A percentile compares a stretch with the other conserved stretches of the same genome.
phyloP scores from a whole-genome alignment of 2,888 invertebrate genomes.

The Andrena fulva region DNA sequence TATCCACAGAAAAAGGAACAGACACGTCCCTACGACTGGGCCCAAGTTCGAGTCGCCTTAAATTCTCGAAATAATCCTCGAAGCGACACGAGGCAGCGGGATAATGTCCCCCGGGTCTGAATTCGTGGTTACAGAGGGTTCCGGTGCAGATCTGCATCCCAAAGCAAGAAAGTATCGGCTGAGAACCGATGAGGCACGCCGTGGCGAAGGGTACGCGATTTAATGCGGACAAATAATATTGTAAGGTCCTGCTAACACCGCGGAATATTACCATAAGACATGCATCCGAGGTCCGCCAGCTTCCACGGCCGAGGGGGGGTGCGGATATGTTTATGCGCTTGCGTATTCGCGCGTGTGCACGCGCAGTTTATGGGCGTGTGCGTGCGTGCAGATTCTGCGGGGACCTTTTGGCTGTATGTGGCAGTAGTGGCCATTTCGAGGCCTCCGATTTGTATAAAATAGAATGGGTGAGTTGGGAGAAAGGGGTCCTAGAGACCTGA shows the following conservation, averaged over 20 bases:
- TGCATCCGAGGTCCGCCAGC: slow-evolving; percentile 67
- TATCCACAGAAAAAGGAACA: not conserved
- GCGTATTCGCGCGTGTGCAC: slow-evolving; percentile 77
- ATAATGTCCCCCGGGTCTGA: not conserved
- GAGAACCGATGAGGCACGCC: slow-evolving; percentile 64
- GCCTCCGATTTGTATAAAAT: not conserved
- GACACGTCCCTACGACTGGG: not conserved
- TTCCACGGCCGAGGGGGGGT: slow-evolving; percentile 27
- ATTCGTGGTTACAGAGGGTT: not conserved
- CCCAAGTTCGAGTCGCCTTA: not conserved
- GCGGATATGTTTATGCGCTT: slow-evolving; percentile 80
- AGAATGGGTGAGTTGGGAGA: not conserved
- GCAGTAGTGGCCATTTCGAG: slow-evolving; percentile 35
- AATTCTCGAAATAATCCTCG: slow-evolving; percentile 11
- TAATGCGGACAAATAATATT: slow-evolving; percentile 81
- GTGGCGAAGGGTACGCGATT: slow-evolving; percentile 71
- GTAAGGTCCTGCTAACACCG: slow-evolving; percentile 79
- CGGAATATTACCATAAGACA: slow-evolving; percentile 81
- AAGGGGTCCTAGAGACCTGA: not conserved
- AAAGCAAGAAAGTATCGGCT: slow-evolving; percentile 25
- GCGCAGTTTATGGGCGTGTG: slow-evolving; percentile 39
- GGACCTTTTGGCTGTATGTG: slow-evolving; percentile 11
- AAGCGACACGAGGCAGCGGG: not conserved
- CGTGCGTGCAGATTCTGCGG: slow-evolving; percentile 14
- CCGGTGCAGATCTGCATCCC: not conserved